These are phyloP conservation scores for Scrobipalpa costella DNA, from an alignment of 2,888 invertebrate genomes.

Conservation along the genomic window DNA sequence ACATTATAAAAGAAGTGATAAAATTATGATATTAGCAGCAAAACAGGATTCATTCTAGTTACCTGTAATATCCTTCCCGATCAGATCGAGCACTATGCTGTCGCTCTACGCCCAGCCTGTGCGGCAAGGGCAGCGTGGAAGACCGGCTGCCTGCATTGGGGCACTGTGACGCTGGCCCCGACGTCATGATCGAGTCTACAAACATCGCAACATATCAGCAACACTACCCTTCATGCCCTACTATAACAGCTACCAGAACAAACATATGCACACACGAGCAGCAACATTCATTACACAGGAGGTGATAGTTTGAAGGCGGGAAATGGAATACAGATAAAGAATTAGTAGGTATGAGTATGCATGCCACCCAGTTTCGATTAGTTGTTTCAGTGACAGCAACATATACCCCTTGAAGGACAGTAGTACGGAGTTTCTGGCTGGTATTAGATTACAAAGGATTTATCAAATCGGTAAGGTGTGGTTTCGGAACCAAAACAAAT, in stretches of 20 bases:
- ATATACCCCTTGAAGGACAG: background rate
- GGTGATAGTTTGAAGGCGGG: background rate
- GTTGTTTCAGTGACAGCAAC: background rate
- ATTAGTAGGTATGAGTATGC: background rate
- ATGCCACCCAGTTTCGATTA: background rate
- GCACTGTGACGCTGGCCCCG: conserved; percentile 81
- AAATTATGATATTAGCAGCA: no score
- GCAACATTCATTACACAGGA: background rate
- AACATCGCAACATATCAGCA: conserved; percentile 13
- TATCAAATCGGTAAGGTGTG: no score
- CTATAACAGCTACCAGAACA: background rate
- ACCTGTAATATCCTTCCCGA: conserved; percentile 92
- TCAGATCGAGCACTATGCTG: conserved; percentile 83
- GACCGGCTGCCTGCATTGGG: conserved; percentile 86
- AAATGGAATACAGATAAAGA: conserved; percentile 1
- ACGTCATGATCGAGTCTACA: conserved; percentile 24
- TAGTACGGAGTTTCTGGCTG: no score
- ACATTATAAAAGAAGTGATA: background rate
- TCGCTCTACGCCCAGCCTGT: conserved; percentile 84
- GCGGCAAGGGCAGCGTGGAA: conserved; percentile 90
- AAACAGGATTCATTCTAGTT: conserved; percentile 24
- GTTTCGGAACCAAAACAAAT: no score
- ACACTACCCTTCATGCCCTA: background rate
- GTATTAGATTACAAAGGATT: no score
- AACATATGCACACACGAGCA: conserved; percentile 12